Evolutionary conservation across 2,888 invertebrate species (phyloP).

Genomic region (Octonoba sinensis): DNA sequence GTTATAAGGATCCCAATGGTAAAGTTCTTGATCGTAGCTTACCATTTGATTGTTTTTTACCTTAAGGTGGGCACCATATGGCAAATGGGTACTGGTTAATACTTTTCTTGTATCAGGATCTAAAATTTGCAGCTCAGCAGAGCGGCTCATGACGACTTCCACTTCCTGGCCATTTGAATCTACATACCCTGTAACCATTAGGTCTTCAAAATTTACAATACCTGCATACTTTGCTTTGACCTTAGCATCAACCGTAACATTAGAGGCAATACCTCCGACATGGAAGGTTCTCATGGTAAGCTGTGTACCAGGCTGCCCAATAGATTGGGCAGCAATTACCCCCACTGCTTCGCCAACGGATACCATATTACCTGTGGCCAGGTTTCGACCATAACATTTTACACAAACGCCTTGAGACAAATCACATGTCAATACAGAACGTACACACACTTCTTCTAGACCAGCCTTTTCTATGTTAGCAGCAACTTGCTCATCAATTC

Average conservation of each 20-base stretch:
- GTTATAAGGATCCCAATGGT: too few species aligned
- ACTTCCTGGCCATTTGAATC: too few species aligned
- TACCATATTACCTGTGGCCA: constrained; percentile 33
- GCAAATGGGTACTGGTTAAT: too few species aligned
- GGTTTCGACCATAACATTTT: constrained; percentile 57
- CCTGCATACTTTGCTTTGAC: not conserved
- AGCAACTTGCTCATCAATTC: not conserved
- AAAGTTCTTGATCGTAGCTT: too few species aligned
- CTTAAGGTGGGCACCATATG: too few species aligned
- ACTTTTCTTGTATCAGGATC: too few species aligned
- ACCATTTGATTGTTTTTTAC: too few species aligned
- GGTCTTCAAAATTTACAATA: not conserved
- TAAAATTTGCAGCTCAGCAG: too few species aligned
- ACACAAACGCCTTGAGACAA: constrained; percentile 44
- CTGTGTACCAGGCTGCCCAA: constrained; percentile 64
- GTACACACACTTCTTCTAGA: constrained; percentile 16
- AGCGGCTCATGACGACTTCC: too few species aligned
- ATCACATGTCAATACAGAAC: constrained; percentile 44
- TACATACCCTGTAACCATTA: too few species aligned
- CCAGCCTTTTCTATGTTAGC: not conserved
- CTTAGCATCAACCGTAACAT: not conserved
- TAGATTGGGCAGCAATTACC: constrained; percentile 63
- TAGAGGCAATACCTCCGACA: constrained; percentile 46
- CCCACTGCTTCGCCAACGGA: constrained; percentile 58
- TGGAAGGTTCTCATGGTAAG: constrained; percentile 65